A percentile compares a stretch with the other conserved stretches of the same genome.
Conservation (phyloP, 2,888 invertebrate genomes). For the Rosalia funebris region DNA sequence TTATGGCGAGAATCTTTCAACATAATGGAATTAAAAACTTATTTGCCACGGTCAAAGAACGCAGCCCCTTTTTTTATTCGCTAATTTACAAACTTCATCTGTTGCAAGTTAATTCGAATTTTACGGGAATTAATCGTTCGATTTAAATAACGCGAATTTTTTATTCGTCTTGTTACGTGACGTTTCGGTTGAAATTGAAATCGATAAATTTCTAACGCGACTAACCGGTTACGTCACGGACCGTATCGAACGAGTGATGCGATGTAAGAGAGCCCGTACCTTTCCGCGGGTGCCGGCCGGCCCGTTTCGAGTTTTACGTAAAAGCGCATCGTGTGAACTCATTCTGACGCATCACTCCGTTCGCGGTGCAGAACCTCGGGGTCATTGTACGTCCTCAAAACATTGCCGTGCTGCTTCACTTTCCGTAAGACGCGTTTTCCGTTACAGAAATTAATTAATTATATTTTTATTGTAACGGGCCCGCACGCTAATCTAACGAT, state of each 20-base stretch:
- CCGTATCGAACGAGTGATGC: neutral
- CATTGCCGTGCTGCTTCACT: conserved; percentile 56
- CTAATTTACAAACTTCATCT: conserved; percentile 1
- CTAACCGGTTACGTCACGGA: neutral
- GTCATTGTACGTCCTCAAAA: conserved; percentile 63
- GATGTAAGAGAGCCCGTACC: neutral
- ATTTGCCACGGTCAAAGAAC: neutral
- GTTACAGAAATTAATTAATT: conserved; percentile 26
- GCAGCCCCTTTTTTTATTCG: neutral
- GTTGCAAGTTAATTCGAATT: conserved; percentile 2
- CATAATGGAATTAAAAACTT: neutral
- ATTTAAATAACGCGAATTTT: neutral
- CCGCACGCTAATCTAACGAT: conserved; percentile 13
- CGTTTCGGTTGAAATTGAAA: neutral
- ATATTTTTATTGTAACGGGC: conserved; percentile 16
- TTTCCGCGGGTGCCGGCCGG: neutral
- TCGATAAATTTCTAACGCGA: neutral
- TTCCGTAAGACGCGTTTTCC: conserved; percentile 42
- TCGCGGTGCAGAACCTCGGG: conserved; percentile 58
- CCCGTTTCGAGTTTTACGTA: conserved; percentile 40
- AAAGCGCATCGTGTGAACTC: conserved; percentile 42
- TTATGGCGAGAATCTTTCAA: neutral
- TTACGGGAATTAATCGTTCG: conserved; percentile 1
- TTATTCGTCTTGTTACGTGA: neutral
- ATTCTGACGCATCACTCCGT: conserved; percentile 54